A percentile compares a stretch with the other conserved stretches of the same genome.
phyloP scores from a whole-genome alignment of 2,888 invertebrate genomes.

The Thymelicus acteon region DNA sequence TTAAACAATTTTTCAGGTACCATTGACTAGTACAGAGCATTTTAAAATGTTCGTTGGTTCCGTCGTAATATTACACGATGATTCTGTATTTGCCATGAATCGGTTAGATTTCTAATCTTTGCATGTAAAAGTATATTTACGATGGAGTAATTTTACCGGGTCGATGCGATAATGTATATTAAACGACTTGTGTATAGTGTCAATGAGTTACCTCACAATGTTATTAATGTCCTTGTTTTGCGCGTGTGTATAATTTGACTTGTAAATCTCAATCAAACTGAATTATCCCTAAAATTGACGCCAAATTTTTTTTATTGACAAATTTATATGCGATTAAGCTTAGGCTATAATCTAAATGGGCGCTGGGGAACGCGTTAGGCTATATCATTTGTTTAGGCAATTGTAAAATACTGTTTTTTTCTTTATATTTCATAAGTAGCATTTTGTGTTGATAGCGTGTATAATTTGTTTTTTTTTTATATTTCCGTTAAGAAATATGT shows the following conservation, averaged over 20 bases:
- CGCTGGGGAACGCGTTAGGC: conserved; percentile 61
- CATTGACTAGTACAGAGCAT: conserved; percentile 14
- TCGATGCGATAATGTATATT: conserved; percentile 1
- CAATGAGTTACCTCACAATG: conserved; percentile 21
- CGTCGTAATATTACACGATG: not conserved
- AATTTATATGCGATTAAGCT: conserved; percentile 58
- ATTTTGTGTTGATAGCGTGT: conserved; percentile 81
- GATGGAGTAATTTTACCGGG: too few relatives aligned
- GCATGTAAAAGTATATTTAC: too few relatives aligned
- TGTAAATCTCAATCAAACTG: conserved; percentile 50
- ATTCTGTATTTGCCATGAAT: not conserved
- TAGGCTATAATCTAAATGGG: conserved; percentile 55
- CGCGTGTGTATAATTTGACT: conserved; percentile 42
- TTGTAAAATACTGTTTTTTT: conserved; percentile 80
- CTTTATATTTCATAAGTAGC: conserved; percentile 67
- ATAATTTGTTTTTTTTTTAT: conserved; percentile 80
- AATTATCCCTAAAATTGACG: conserved; percentile 72
- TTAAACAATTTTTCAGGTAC: conserved; percentile 8
- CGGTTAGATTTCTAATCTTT: not conserved
- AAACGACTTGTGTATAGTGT: conserved; percentile 4
- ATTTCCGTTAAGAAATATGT: conserved; percentile 82
- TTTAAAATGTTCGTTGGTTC: not conserved
- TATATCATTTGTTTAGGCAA: conserved; percentile 74
- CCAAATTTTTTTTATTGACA: conserved; percentile 71
- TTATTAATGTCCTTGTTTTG: conserved; percentile 14